Percentiles rank a stretch among this genome's conserved stretches.
Conservation (phyloP, 2,797 vertebrate species). For the Amblyopsis hoosieri region DNA sequence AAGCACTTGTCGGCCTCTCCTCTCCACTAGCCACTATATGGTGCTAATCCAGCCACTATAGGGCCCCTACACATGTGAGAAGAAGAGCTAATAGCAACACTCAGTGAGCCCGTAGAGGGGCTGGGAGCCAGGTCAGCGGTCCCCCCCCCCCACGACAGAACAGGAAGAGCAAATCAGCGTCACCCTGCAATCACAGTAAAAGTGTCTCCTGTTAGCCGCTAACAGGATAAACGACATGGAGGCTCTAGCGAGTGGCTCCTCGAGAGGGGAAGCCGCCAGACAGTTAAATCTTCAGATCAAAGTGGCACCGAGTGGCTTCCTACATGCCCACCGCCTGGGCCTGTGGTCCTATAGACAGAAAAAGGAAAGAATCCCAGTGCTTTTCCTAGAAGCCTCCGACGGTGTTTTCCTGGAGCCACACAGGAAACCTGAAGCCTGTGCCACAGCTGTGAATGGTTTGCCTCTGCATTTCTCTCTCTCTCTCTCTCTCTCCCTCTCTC, state of each 20-base stretch:
- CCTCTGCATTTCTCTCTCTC: constrained; percentile 61
- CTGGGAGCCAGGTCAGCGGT: constrained; percentile 40
- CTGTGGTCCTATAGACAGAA: constrained; percentile 27
- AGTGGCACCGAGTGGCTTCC: constrained; percentile 4
- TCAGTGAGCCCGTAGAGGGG: constrained; percentile 48
- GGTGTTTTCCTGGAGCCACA: constrained; percentile 71
- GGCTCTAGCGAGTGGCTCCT: constrained; percentile 29
- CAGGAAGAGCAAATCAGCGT: constrained; percentile 59
- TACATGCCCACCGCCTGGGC: constrained; percentile 21
- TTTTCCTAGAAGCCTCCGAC: constrained; percentile 72
- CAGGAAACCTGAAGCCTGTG: constrained; percentile 73
- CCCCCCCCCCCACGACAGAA: constrained; percentile 40
- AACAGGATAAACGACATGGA: constrained; percentile 47
- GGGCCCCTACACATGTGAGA: background rate
- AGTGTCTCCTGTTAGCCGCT: constrained; percentile 48
- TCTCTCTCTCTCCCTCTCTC: constrained; percentile 45
- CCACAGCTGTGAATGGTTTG: constrained; percentile 75
- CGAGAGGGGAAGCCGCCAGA: constrained; percentile 26
- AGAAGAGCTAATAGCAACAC: constrained; percentile 10
- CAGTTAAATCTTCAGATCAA: constrained; percentile 14
- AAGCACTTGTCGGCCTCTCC: background rate
- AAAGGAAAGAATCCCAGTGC: constrained; percentile 40
- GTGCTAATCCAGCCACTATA: background rate
- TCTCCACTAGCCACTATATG: background rate
- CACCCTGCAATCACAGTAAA: constrained; percentile 54